Conservation (phyloP, 2,888 invertebrate genomes). For the Stomorhina lunata region DNA sequence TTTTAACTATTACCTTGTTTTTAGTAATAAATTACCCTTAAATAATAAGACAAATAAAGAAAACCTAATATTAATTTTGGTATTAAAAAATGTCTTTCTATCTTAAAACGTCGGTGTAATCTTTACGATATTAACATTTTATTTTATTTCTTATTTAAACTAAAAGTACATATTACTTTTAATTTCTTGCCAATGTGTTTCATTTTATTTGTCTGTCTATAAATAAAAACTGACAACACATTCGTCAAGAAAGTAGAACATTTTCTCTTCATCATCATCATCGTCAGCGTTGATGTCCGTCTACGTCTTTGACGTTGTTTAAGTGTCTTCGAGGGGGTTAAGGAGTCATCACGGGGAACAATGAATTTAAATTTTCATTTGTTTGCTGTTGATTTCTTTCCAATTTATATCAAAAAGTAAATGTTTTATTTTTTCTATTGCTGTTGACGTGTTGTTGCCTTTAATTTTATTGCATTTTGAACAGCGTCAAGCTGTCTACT, state of each 20-base stretch:
- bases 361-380: constrained; percentile 48
- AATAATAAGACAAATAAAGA: constrained; percentile 18
- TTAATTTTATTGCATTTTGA: constrained; percentile 49
- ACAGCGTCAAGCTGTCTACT: constrained; percentile 63
- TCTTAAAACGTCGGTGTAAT: neutral
- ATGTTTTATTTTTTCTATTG: neutral
- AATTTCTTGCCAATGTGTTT: constrained; percentile 18
- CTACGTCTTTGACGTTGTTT: neutral
- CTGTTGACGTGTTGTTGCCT: neutral
- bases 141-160: neutral
- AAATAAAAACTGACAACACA: constrained; percentile 61
- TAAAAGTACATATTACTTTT: neutral
- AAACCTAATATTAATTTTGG: neutral
- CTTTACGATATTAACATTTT: neutral
- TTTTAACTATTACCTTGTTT: neutral
- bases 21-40: constrained; percentile 36
- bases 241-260: constrained; percentile 52
- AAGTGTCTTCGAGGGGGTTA: constrained; percentile 17
- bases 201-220: constrained; percentile 38
- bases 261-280: constrained; percentile 26
- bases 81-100: neutral
- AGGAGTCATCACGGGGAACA: neutral
- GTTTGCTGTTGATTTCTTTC: constrained; percentile 23
- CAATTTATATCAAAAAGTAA: constrained; percentile 16
- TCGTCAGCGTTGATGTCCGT: neutral